These are phyloP conservation scores for Dryobates pubescens DNA, from an alignment of 2,797 vertebrate genomes.

Conservation along the genomic window DNA sequence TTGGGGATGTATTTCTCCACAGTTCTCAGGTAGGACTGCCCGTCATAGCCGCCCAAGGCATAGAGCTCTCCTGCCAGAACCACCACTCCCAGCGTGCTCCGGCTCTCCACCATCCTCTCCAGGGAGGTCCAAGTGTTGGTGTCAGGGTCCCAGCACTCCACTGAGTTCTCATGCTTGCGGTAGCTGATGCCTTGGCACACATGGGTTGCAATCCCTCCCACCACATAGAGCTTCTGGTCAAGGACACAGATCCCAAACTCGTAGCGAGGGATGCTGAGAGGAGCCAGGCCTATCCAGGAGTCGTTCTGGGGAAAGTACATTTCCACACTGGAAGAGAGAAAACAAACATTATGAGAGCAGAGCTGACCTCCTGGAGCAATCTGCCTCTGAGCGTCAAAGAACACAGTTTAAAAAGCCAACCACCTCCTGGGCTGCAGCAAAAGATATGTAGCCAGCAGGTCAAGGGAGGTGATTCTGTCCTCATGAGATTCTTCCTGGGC, in stretches of 20 bases:
- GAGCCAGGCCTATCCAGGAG: constrained; percentile 97
- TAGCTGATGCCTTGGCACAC: constrained; percentile 93
- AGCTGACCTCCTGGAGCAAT: neutral
- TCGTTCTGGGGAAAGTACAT: constrained; percentile 99
- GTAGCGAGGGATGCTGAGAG: constrained; percentile 91
- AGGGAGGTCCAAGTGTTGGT: constrained; percentile 94
- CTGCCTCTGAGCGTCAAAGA: neutral
- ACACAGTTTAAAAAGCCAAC: too few species aligned
- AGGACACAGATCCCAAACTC: constrained; percentile 96
- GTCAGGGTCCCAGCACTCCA: constrained; percentile 97
- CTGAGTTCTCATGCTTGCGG: constrained; percentile 93
- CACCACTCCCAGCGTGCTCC: constrained; percentile 92
- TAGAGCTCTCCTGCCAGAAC: constrained; percentile 95
- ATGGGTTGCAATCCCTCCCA: constrained; percentile 95
- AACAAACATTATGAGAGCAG: neutral
- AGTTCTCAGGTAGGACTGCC: constrained; percentile 94
- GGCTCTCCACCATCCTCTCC: constrained; percentile 92
- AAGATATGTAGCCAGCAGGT: too few species aligned
- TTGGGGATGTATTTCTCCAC: constrained; percentile 97
- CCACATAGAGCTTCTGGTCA: constrained; percentile 94
- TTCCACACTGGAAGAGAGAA: constrained; percentile 85
- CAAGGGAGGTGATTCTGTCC: too few species aligned
- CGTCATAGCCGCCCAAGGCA: constrained; percentile 94
- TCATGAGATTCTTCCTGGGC: too few species aligned
- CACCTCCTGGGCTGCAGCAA: too few species aligned